A percentile compares a stretch with the other conserved stretches of the same genome.
Evolutionary conservation across 2,888 invertebrate genomes (phyloP).

Genomic region (Thalpophila matura): DNA sequence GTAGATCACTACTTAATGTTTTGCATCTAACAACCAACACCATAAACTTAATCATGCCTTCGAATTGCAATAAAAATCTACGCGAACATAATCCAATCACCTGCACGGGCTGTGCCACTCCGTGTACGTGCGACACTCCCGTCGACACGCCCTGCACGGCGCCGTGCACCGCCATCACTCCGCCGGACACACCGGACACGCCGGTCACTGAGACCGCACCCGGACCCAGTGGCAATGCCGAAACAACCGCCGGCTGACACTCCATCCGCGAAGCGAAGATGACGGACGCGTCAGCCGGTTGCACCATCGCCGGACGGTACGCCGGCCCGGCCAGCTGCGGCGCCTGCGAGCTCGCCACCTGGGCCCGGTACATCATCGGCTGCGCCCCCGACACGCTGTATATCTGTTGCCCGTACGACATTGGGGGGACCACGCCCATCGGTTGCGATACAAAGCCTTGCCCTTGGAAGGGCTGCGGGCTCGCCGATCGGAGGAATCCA

Average conservation of each 20-base stretch:
- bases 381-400: slow-evolving; percentile 76
- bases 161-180: slow-evolving; percentile 16
- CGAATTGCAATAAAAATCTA: slow-evolving; percentile 40
- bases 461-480: slow-evolving; percentile 68
- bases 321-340: slow-evolving; percentile 61
- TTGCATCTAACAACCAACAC: slow-evolving; percentile 32
- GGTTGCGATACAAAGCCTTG: slow-evolving; percentile 64
- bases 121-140: slow-evolving; percentile 61
- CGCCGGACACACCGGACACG: slow-evolving; percentile 17
- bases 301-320: slow-evolving; percentile 40
- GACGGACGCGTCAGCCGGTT: slow-evolving; percentile 27
- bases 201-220: slow-evolving; percentile 27
- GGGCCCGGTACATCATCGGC: slow-evolving; percentile 79
- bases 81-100: slow-evolving; percentile 68
- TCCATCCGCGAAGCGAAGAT: slow-evolving; percentile 48
- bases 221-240: slow-evolving; percentile 9
- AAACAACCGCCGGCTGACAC: slow-evolving; percentile 51
- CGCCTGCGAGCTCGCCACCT: slow-evolving; percentile 70
- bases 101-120: slow-evolving; percentile 69
- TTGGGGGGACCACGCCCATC: slow-evolving; percentile 71
- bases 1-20: too few relatives aligned
- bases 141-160: slow-evolving; percentile 37
- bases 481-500: slow-evolving; percentile 69
- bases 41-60: slow-evolving; percentile 62
- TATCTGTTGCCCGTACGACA: slow-evolving; percentile 70